Percentiles rank a stretch among this genome's conserved stretches.
Conservation (phyloP, 30 jellyfish, hydroid and myxozoan species). For the Turritopsis rubra region DNA sequence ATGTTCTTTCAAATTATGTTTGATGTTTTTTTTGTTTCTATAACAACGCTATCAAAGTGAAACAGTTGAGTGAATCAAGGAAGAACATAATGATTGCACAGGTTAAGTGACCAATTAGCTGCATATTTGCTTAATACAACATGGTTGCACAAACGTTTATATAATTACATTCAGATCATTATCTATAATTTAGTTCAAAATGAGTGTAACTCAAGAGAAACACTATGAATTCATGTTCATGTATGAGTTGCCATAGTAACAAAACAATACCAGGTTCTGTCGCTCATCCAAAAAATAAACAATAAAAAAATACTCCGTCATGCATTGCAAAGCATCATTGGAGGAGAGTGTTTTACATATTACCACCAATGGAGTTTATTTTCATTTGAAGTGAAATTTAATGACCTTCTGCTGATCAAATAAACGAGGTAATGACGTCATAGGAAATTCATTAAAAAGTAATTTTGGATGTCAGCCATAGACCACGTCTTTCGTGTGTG, state of each 20-base stretch:
- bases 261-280: background rate
- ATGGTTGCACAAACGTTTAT: background rate
- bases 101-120: too few species aligned
- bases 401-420: background rate
- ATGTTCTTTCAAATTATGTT: background rate
- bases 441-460: background rate
- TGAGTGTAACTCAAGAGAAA: background rate
- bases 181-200: background rate
- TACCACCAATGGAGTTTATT: background rate
- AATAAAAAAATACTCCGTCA: background rate
- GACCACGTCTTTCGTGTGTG: background rate
- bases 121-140: background rate
- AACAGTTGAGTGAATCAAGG: background rate
- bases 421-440: background rate
- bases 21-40: background rate
- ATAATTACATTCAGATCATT: background rate
- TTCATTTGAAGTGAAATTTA: too few species aligned
- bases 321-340: background rate
- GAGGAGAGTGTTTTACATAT: background rate
- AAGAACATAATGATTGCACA: background rate
- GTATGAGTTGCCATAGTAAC: background rate
- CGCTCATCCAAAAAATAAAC: background rate
- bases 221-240: background rate
- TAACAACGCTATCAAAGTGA: background rate
- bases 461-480: background rate